phyloP scores from a whole-genome alignment of 2,113 vertebrate species.

The Bos javanicus region DNA sequence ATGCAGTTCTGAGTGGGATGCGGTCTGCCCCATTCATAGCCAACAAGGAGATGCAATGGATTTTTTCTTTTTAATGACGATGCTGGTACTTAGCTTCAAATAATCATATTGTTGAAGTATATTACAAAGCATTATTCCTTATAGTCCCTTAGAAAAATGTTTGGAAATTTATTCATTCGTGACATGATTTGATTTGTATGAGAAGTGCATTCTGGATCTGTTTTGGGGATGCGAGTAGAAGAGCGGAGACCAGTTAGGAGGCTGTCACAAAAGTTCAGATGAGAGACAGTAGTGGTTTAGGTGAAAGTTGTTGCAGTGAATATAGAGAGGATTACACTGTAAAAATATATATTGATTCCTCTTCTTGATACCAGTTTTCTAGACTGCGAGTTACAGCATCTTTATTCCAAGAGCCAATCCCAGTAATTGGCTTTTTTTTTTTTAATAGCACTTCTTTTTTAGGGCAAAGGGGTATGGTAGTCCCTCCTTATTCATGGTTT shows the following conservation, averaged over 20 bases:
- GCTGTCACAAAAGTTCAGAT: background rate
- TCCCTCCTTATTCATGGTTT: background rate
- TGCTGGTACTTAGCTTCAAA: background rate
- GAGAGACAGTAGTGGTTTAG: background rate
- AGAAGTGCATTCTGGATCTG: background rate
- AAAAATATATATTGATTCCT: background rate
- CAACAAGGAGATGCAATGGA: background rate
- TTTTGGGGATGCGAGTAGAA: background rate
- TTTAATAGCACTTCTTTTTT: background rate
- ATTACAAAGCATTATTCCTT: background rate
- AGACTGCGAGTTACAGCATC: background rate
- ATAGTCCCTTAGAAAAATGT: background rate
- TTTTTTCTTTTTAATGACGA: background rate
- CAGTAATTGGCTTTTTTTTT: background rate
- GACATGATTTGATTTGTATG: background rate
- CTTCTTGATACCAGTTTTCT: background rate
- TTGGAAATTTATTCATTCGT: slow-evolving; percentile 17
- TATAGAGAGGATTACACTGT: background rate
- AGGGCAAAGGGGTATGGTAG: background rate
- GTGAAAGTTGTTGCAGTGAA: background rate
- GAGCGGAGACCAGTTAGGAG: background rate
- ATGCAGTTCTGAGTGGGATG: background rate
- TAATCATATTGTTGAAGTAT: background rate
- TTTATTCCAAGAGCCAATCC: background rate
- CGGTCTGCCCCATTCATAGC: background rate